Conservation (phyloP, 2,888 invertebrate genomes). For the Aphelenchoides bicaudatus region DNA sequence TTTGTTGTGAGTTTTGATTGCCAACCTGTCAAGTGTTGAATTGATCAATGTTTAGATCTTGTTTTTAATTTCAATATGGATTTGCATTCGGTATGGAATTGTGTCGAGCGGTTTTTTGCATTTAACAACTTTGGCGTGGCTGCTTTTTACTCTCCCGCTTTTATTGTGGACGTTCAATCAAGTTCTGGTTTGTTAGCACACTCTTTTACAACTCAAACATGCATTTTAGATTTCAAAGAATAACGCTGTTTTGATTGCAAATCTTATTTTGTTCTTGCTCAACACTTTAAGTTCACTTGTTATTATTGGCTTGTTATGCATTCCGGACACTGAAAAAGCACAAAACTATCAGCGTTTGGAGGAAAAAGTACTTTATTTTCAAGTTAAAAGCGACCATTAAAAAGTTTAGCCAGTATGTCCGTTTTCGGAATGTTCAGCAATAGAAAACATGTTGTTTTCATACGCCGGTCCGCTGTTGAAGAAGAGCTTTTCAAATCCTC, state of each 20-base stretch:
- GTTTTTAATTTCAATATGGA: too few relatives aligned
- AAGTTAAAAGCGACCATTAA: neutral
- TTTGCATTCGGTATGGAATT: constrained; percentile 21
- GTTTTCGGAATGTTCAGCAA: neutral
- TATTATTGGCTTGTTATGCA: neutral
- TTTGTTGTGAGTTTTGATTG: too few relatives aligned
- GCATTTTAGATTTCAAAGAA: neutral
- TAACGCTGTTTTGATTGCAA: too few relatives aligned
- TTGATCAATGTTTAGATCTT: too few relatives aligned
- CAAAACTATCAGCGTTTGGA: neutral
- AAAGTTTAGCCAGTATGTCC: neutral
- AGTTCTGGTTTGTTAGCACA: neutral
- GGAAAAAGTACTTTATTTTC: neutral
- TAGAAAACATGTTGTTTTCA: neutral
- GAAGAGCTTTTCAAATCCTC: too few relatives aligned
- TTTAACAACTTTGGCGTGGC: constrained; percentile 23
- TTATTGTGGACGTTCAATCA: neutral
- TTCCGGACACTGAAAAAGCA: neutral
- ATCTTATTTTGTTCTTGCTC: too few relatives aligned
- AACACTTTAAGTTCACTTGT: too few relatives aligned
- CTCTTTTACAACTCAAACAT: neutral
- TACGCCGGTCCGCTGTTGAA: constrained; percentile 20
- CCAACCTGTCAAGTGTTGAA: too few relatives aligned
- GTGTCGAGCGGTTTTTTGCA: constrained; percentile 27
- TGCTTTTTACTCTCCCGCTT: constrained; percentile 23